These are phyloP conservation scores for Aurelia sp. DNA, from an alignment of 30 jellyfish, hydroid and myxozoan genomes.

Conservation along the genomic window DNA sequence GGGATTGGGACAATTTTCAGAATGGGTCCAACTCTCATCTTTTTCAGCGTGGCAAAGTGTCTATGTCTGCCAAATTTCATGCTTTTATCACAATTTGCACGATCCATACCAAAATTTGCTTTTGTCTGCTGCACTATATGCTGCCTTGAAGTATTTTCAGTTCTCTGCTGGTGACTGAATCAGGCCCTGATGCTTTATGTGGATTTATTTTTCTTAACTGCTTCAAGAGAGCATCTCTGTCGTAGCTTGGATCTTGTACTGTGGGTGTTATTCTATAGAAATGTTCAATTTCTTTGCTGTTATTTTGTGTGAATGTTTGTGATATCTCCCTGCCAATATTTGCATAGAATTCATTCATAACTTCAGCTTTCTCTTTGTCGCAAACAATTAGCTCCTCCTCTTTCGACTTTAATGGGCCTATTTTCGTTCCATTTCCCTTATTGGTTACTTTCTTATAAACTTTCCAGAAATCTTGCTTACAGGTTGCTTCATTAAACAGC, in stretches of 20 bases:
- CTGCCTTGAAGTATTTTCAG: no score
- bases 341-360: constrained; percentile 37
- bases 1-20: no score
- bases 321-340: constrained; percentile 41
- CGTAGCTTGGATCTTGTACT: background rate
- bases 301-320: constrained; percentile 4
- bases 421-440: background rate
- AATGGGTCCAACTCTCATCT: no score
- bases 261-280: constrained; percentile 43
- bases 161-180: no score
- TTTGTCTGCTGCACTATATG: no score
- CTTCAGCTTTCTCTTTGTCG: constrained; percentile 39
- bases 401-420: constrained; percentile 25
- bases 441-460: background rate
- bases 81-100: no score
- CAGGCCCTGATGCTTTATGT: no score
- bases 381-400: background rate
- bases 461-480: constrained; percentile 44
- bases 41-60: no score
- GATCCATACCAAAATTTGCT: no score
- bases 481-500: constrained; percentile 5
- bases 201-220: no score
- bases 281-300: background rate
- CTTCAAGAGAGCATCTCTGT: background rate
- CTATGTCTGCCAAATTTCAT: no score